Conservation (phyloP, 2,113 vertebrate species). For the Tragulus kanchil region DNA sequence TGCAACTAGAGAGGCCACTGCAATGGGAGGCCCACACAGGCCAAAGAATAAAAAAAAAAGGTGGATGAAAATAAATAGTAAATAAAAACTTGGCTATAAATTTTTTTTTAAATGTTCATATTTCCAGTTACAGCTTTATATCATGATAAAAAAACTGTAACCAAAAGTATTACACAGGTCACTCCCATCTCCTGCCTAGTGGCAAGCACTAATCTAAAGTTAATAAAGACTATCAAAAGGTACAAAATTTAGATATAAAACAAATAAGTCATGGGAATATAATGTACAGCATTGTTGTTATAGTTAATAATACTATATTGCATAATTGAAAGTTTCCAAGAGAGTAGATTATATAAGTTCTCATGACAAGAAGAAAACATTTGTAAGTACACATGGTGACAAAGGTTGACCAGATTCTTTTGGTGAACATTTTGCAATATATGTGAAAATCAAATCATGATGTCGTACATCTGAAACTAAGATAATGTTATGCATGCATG, state of each 20-base stretch:
- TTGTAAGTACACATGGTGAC: neutral
- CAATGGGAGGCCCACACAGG: too few relatives aligned
- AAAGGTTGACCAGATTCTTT: neutral
- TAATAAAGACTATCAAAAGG: neutral
- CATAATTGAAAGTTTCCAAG: neutral
- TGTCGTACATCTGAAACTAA: neutral
- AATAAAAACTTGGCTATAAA: too few relatives aligned
- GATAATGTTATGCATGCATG: neutral
- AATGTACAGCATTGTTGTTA: neutral
- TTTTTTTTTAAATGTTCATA: too few relatives aligned
- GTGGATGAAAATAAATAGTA: too few relatives aligned
- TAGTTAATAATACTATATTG: neutral
- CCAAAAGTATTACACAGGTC: neutral
- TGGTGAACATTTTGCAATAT: neutral
- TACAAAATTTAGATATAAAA: neutral
- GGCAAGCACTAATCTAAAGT: neutral
- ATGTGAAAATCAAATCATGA: neutral
- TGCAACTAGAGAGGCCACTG: too few relatives aligned
- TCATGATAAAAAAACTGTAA: neutral
- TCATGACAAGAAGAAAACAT: neutral
- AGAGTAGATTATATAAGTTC: neutral
- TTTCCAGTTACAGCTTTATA: neutral
- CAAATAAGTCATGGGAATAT: neutral
- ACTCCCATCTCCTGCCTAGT: neutral
- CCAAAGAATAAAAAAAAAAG: too few relatives aligned